These are phyloP conservation scores for Sciaenops ocellatus DNA, from an alignment of 2,797 vertebrate genomes.

Conservation along the genomic window DNA sequence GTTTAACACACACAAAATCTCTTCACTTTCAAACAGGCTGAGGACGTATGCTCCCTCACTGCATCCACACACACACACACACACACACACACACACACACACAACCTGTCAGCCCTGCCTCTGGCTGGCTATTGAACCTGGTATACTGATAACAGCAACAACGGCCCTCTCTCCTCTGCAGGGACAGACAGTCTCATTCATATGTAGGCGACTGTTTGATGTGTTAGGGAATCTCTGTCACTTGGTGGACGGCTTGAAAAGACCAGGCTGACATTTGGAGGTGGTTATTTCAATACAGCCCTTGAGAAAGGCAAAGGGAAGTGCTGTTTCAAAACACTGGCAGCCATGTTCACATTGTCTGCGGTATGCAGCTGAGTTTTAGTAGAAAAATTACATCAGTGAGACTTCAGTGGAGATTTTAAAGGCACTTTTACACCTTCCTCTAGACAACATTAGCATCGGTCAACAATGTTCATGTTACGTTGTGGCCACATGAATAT, in stretches of 20 bases:
- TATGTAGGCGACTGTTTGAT: slow-evolving; percentile 49
- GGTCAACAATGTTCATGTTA: not conserved
- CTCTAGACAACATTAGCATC: not conserved
- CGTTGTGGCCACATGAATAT: not conserved
- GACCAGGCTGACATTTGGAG: slow-evolving; percentile 78
- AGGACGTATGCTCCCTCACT: not conserved
- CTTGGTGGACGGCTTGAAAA: slow-evolving; percentile 70
- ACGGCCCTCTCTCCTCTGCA: slow-evolving; percentile 50
- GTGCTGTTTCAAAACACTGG: not conserved
- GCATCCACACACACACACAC: slow-evolving; percentile 8
- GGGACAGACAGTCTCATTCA: slow-evolving; percentile 62
- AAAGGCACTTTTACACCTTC: not conserved
- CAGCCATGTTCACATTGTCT: slow-evolving; percentile 11
- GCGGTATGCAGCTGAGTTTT: not conserved
- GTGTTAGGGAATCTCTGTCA: slow-evolving; percentile 53
- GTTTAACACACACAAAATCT: slow-evolving; percentile 36
- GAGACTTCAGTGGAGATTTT: not conserved
- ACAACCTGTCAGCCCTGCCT: slow-evolving; percentile 39
- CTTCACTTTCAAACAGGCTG: slow-evolving; percentile 4
- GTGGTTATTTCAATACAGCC: slow-evolving; percentile 68
- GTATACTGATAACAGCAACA: slow-evolving; percentile 62
- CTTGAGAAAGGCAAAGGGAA: slow-evolving; percentile 7
- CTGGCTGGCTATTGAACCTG: slow-evolving; percentile 63
- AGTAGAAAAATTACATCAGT: not conserved
- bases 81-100: slow-evolving; percentile 12